Evolutionary conservation across 2,888 invertebrate genomes (phyloP), one percentile per base, ranked within the genome.

Genomic region (Macaria notata): DNA sequence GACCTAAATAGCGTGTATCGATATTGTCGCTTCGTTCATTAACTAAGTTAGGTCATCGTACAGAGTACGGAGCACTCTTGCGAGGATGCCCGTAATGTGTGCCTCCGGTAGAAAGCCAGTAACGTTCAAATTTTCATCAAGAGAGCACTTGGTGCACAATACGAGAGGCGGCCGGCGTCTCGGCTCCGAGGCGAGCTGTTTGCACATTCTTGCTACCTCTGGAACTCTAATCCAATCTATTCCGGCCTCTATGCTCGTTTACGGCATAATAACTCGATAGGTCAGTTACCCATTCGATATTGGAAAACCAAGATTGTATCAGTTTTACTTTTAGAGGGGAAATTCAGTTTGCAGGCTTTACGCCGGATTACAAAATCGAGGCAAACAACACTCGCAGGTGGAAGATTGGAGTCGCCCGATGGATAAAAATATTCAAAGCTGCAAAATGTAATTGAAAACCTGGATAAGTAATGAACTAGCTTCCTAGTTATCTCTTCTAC

Each of bases 81-180:
- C n/a, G 30, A 51, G 41, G 50, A 54, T 42, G 9, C 31, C 46
- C 9, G 33, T 45, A 53, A 52, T 52, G 50, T 56, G 44, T 47
- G 53, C 46, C 47, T 52, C 30, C 46, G 31, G n/a, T 52, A 39
- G 50, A 30, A 56, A 50, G 44, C 43, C 33, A 31, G 52, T 59
- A 67, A 59, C 69, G 70, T 66, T 69, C 69, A 72, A 75, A 71
- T 73, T 75, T 75, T 72, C 67, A 70, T 61, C 63, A 62, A 61
- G 67, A 76, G 73, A 69, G 71, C 70, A 70, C 76, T 74, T 66
- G 68, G 63, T 63, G 60, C 63, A 69, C 70, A 72, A 72, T 71
- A 71, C 66, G 64, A 68, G 64, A 61, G 67, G 63, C 61, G 63
- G 65, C 61, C 63, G 69, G 62, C 68, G 69, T 75, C 71, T 77